Conservation (phyloP, 2,888 invertebrate genomes). For the Sinotaia quadrata region DNA sequence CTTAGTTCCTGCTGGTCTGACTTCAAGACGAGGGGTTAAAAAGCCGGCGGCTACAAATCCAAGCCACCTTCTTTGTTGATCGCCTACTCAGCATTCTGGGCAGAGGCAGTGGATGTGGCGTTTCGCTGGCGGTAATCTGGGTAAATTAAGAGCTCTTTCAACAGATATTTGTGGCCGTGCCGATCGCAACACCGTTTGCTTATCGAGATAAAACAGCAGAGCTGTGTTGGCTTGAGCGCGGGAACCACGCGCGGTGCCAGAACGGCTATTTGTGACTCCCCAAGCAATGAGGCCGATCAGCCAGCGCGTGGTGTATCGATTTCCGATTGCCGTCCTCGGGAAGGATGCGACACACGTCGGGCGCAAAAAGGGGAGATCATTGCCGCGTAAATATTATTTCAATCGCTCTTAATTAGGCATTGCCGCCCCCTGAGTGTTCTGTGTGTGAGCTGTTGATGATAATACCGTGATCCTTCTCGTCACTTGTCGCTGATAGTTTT, state of each 20-base stretch:
- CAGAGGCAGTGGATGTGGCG: slow-evolving; percentile 7
- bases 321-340: slow-evolving; percentile 23
- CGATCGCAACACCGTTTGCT: slow-evolving; percentile 29
- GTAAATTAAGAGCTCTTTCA: slow-evolving; percentile 40
- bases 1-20: not conserved
- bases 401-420: slow-evolving; percentile 41
- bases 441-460: slow-evolving; percentile 2
- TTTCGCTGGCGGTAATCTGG: slow-evolving; percentile 31
- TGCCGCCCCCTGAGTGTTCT: slow-evolving; percentile 8
- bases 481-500: not conserved
- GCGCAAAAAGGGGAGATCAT: slow-evolving; percentile 36
- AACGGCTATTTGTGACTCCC: slow-evolving; percentile 24
- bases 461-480: slow-evolving; percentile 4
- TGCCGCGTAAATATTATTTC: slow-evolving; percentile 43
- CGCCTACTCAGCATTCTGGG: slow-evolving; percentile 5
- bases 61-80: not conserved
- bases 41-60: not conserved
- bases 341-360: slow-evolving; percentile 13
- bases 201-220: slow-evolving; percentile 37
- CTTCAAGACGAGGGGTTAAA: not conserved
- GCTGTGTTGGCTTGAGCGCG: slow-evolving; percentile 29
- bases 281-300: slow-evolving; percentile 16
- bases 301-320: slow-evolving; percentile 13
- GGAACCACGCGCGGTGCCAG: slow-evolving; percentile 3
- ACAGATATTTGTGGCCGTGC: slow-evolving; percentile 34